Evolutionary conservation across 2,888 invertebrate genomes (phyloP).

Genomic region (Diabrotica balteata): DNA sequence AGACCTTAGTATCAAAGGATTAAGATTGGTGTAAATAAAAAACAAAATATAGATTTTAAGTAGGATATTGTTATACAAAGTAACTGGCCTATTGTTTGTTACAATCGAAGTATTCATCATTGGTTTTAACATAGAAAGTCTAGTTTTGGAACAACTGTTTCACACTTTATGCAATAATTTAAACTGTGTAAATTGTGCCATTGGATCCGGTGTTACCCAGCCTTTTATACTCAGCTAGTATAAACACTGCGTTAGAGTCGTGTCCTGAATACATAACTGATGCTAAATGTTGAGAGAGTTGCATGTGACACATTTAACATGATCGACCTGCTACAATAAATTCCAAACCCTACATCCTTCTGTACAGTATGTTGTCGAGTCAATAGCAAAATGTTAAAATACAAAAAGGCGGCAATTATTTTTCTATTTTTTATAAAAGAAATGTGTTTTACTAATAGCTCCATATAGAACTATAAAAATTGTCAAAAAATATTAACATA

Average conservation of each 20-base stretch:
- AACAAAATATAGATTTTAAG: too few species aligned
- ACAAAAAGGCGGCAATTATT: too few species aligned
- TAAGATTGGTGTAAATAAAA: too few species aligned
- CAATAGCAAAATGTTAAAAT: too few species aligned
- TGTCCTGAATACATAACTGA: slow-evolving; percentile 38
- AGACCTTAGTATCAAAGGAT: too few species aligned
- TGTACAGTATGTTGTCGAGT: not conserved
- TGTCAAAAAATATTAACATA: too few species aligned
- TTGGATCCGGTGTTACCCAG: slow-evolving; percentile 30
- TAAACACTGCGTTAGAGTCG: slow-evolving; percentile 35
- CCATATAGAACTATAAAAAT: too few species aligned
- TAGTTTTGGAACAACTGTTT: slow-evolving; percentile 22
- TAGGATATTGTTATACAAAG: too few species aligned
- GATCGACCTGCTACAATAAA: slow-evolving; percentile 30
- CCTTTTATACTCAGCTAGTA: slow-evolving; percentile 36
- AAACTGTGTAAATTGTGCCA: slow-evolving; percentile 32
- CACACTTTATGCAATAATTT: slow-evolving; percentile 32
- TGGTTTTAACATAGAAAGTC: slow-evolving; percentile 6
- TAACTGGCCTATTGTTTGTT: too few species aligned
- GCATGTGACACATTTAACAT: slow-evolving; percentile 33
- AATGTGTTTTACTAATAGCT: too few species aligned
- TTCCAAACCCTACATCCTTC: slow-evolving; percentile 19
- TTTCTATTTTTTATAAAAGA: too few species aligned
- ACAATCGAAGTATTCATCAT: slow-evolving; percentile 4
- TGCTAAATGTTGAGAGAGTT: slow-evolving; percentile 23